Conservation (phyloP, 2,888 invertebrate genomes). For the Apotomis betuletana region DNA sequence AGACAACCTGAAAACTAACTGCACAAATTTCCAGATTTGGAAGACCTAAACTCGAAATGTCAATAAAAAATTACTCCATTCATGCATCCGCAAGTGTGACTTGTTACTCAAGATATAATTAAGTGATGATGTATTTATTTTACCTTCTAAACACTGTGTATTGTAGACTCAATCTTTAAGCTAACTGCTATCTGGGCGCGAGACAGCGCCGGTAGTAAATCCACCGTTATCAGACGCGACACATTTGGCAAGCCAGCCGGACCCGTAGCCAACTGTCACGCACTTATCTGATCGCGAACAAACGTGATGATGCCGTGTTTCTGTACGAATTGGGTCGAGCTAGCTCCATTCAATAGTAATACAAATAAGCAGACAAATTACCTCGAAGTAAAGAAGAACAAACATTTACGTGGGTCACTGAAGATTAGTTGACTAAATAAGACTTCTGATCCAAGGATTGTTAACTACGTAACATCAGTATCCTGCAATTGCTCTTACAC, state of each 20-base stretch:
- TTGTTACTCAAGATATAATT: too few relatives aligned
- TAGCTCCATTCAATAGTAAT: not conserved
- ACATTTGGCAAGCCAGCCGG: conserved; percentile 76
- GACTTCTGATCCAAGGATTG: too few relatives aligned
- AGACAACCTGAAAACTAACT: too few relatives aligned
- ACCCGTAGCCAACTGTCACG: conserved; percentile 75
- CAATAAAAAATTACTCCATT: too few relatives aligned
- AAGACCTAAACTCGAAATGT: too few relatives aligned
- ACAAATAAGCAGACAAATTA: not conserved
- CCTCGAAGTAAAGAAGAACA: too few relatives aligned
- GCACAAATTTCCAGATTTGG: too few relatives aligned
- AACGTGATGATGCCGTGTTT: conserved; percentile 30
- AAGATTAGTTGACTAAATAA: too few relatives aligned
- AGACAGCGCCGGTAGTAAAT: conserved; percentile 44
- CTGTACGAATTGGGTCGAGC: not conserved
- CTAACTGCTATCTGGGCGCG: conserved; percentile 39
- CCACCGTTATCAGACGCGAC: conserved; percentile 70
- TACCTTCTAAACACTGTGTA: not conserved
- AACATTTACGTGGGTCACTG: too few relatives aligned
- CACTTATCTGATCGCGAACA: conserved; percentile 47
- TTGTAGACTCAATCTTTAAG: conserved; percentile 18
- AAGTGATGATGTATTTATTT: not conserved
- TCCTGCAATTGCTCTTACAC: too few relatives aligned
- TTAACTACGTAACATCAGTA: too few relatives aligned
- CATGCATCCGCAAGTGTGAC: too few relatives aligned